Percentiles rank a stretch among this genome's conserved stretches.
Evolutionary conservation across 2,113 vertebrate genomes (phyloP).

Genomic region (Monopterus albus): DNA sequence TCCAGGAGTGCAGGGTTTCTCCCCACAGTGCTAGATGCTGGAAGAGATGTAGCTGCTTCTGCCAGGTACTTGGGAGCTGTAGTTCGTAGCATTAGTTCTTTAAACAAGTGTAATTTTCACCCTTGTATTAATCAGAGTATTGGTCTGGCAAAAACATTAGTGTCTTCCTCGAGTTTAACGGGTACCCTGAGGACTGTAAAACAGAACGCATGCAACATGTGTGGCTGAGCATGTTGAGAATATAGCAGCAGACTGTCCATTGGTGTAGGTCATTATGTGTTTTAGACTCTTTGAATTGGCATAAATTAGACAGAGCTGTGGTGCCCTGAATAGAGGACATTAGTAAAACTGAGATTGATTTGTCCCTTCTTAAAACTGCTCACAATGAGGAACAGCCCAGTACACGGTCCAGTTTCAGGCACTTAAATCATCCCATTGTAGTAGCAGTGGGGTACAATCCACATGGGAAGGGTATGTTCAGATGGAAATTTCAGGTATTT

Average conservation of each 20-base stretch:
- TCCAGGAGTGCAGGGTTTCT: constrained; percentile 24
- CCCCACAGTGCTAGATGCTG: constrained; percentile 16
- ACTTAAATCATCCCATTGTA: background rate
- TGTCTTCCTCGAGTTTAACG: background rate
- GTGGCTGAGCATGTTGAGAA: constrained; percentile 7
- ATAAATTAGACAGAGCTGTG: constrained; percentile 1
- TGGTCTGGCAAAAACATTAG: background rate
- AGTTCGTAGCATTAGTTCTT: background rate
- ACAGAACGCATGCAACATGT: constrained; percentile 9
- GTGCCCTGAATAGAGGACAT: constrained; percentile 2
- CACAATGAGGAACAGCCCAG: background rate
- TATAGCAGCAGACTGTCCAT: constrained; percentile 12
- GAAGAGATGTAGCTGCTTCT: background rate
- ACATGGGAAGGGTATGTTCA: constrained; percentile 2
- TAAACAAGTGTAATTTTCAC: background rate
- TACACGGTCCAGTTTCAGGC: background rate
- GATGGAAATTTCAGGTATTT: constrained; percentile 5
- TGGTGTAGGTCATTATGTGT: constrained; percentile 1
- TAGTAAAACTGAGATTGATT: constrained; percentile 2
- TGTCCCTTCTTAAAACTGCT: background rate
- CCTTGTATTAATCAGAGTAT: background rate
- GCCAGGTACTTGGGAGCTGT: constrained; percentile 26
- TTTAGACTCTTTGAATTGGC: background rate
- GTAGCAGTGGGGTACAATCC: background rate
- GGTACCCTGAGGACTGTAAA: constrained; percentile 5